phyloP scores from a whole-genome alignment of 2,113 vertebrate genomes.

The Pituophis catenifer region DNA sequence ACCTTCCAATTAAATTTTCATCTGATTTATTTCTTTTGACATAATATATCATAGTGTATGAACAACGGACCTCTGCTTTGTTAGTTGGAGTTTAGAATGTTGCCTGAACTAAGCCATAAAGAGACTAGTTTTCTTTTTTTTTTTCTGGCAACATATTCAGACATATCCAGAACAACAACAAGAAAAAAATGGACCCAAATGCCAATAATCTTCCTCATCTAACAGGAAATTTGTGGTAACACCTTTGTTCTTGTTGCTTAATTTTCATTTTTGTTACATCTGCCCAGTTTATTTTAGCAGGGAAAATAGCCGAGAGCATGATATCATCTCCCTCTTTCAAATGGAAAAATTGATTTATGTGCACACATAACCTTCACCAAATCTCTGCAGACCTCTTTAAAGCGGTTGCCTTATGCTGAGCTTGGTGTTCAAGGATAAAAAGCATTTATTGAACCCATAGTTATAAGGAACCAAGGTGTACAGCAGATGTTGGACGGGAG shows the following conservation, averaged over 20 bases:
- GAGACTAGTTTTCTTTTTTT: background rate
- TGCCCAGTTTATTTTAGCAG: background rate
- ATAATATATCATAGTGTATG: background rate
- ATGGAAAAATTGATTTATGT: background rate
- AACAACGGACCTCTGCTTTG: background rate
- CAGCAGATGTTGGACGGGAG: background rate
- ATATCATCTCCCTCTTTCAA: background rate
- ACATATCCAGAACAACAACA: background rate
- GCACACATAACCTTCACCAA: background rate
- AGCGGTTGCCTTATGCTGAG: accelerated
- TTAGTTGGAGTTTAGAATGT: background rate
- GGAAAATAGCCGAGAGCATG: background rate
- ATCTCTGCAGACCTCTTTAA: background rate
- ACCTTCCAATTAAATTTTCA: background rate
- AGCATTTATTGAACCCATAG: background rate
- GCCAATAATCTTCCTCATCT: background rate
- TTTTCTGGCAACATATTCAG: background rate
- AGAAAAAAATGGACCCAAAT: background rate
- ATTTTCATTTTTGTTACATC: background rate
- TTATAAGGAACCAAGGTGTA: background rate
- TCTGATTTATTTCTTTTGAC: background rate
- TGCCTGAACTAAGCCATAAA: background rate
- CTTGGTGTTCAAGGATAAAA: background rate
- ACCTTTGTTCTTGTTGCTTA: background rate
- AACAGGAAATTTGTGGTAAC: background rate